Evolutionary conservation across 2,888 invertebrate genomes (phyloP), one percentile per base, ranked within the genome.

Genomic region (Zelleria hepariella): DNA sequence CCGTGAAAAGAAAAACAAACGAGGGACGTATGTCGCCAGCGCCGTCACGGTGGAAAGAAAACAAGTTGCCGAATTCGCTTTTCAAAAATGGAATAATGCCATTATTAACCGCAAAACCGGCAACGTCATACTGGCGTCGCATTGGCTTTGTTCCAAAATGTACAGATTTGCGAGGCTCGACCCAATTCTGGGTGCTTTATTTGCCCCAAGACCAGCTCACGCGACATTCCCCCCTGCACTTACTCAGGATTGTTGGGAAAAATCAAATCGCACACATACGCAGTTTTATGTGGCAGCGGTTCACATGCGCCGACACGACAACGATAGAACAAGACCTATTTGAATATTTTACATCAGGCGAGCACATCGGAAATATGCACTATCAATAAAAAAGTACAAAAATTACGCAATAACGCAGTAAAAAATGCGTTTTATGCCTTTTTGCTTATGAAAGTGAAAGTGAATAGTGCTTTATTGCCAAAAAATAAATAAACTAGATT

Each of bases 121-220:
- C 24, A 75, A 69, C 67, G 73, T 77, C 75, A 74, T 73, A 74
- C 67, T 79, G 72, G 73, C 71, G 71, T 62, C 64, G 67, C 69
- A 70, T 75, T 85, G 85, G 85, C 85, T 74, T 70, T 73, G 73
- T 74, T 85, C 85, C 85, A 85, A 82, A 79, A 79, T 72, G 75
- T 75, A 71, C 68, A 65, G 63, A 71, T 77, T 67, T 68, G 68
- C 72, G 69, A 66, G 70, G 69, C 70, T 73, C 80, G 86, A 86
- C 85, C 85, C 75, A 82, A 80, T 84, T 85, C 80, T 69, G 74
- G 72, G 75, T 78, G 77, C 77, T 83, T 82, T 81, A 82, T 81
- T 77, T 57, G 26, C 27, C 26, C 18, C 25, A 26, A 26, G 15
- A 25, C 47, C 49, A 21, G 71, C 68, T 77, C 77, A 78, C 74